Evolutionary conservation across 2,888 invertebrate species (phyloP), one percentile per base, ranked within the genome.

Genomic region (Synergus laeviventris): DNA sequence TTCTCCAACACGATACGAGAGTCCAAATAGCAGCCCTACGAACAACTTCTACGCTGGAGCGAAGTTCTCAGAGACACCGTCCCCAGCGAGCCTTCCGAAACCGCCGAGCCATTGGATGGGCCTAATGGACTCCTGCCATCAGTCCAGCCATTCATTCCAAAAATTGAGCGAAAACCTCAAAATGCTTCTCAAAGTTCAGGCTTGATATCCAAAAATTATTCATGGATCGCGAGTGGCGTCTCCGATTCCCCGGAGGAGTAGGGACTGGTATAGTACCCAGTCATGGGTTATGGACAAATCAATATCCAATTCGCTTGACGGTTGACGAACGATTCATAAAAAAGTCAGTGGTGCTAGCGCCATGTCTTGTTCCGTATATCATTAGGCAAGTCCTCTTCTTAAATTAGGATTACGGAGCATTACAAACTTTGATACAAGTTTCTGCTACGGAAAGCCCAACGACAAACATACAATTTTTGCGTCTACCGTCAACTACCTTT

Each of bases 51-150:
- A 90, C 78, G 96, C 96, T 82, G 96, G 94, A 88, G 95, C 96
- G 89, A 96, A 96, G 91, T 96, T 96, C 92, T 95, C 95, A 87
- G 95, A 95, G 84, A 95, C 96, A 76, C 96, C 96, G 74, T 94
- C 95, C 77, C 95, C 96, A 62, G 94, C 94, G 85, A 94, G 94
- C 81, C 92, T 96, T 87, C 96, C 96, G 78, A 95, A 94, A 89
- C 96, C 96, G 86, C 96, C 96, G 78, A 93, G 93, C 83, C 95
- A 95, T 91, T 97, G 96, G 96, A 94, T 94, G 91, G 73, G 80
- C 36, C 62, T 79, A 18, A 73, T 81, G 54, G 74, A 59, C 38
- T 59, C 64, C 18, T 81, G 80, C 54, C 77, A 76, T n/a, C 78
- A 77, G 77, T 81, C 85, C 36, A 84, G 86, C 73, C 84, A 82